Base-by-base conservation (phyloP, 2,797 vertebrate species). In the Alcedo quadribrachys region DNA sequence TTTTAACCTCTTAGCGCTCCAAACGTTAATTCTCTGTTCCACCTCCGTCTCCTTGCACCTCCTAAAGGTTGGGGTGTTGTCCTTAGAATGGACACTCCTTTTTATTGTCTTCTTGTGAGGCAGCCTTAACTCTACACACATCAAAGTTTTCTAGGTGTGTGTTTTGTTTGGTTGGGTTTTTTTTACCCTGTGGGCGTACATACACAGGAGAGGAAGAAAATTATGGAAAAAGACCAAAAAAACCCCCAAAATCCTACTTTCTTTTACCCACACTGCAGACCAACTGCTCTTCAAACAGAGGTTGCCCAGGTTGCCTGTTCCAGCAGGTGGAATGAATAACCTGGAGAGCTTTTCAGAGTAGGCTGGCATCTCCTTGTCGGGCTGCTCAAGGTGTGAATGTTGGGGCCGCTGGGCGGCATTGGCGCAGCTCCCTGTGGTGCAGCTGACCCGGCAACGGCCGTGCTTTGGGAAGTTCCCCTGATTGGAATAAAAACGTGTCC, bases 1-100 rank as follows among this genome's bases (percentile, higher is more conserved):
- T 74, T 94, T 94, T 85, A 94, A 93, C 73, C 69, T 95, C 42
- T 85, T 54, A 85, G 79, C 60, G 61, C 73, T 83, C 76, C 74
- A 81, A 37, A 85, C 46, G 28, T 81, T 48, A 25, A 76, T 87
- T 92, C 22, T 27, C 21, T 89, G 46, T 85, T 84, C 63, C 66
- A 55, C 53, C 15, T 57, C 21, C 22, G 53, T 25, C 61, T 79
- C 33, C 58, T 61, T 71, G 48, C 51, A 63, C 63, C 76, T 71
- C 40, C 73, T 27, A 0, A 75, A 71, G 20, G 84, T 55, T 78
- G 62, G 51, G 77, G 42, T 87, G 55, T 35, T 81, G 90, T 83
- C 53, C 65, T 81, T 15, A 81, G 66, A 76, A 30, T 3, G 27
- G 50, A 68, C 12, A 0, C 25, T 63, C 35, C 19, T 74, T 75